These are phyloP conservation scores for Eonycteris spelaea DNA, from an alignment of 2,113 vertebrate species.

Conservation along the genomic window DNA sequence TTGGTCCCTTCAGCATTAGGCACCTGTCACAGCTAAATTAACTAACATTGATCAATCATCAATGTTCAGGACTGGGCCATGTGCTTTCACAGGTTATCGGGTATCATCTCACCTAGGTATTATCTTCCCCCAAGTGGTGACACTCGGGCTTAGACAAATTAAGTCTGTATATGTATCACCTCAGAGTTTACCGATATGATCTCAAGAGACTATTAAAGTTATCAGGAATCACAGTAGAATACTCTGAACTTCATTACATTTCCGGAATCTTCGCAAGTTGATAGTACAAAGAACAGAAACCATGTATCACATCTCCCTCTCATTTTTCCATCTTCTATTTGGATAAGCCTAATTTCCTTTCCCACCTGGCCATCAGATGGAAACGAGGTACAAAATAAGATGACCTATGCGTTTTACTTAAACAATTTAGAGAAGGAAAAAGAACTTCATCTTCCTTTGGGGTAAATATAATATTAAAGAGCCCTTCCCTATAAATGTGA, in stretches of 20 bases:
- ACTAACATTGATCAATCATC: not conserved
- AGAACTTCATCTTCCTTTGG: not conserved
- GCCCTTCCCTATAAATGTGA: not conserved
- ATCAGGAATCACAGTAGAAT: not conserved
- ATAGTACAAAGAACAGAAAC: not conserved
- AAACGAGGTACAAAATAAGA: not conserved
- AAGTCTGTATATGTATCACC: not conserved
- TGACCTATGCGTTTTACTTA: not conserved
- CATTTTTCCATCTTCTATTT: not conserved
- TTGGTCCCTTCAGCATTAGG: not conserved
- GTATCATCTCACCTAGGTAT: not conserved
- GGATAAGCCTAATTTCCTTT: not conserved
- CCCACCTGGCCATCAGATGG: not conserved
- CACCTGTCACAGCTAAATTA: not conserved
- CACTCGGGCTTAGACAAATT: not conserved
- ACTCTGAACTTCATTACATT: not conserved
- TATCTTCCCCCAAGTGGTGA: not conserved
- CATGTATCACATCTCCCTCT: not conserved
- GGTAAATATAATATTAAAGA: not conserved
- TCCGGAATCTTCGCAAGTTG: not conserved
- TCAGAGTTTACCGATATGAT: not conserved
- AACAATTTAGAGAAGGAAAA: not conserved
- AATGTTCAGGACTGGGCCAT: not conserved
- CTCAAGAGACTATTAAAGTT: not conserved
- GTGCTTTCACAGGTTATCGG: not conserved